A percentile compares a stretch with the other conserved stretches of the same genome.
These are phyloP conservation scores for Acanthosepion esculentum DNA, from an alignment of 2,888 invertebrate species.

Conservation along the genomic window DNA sequence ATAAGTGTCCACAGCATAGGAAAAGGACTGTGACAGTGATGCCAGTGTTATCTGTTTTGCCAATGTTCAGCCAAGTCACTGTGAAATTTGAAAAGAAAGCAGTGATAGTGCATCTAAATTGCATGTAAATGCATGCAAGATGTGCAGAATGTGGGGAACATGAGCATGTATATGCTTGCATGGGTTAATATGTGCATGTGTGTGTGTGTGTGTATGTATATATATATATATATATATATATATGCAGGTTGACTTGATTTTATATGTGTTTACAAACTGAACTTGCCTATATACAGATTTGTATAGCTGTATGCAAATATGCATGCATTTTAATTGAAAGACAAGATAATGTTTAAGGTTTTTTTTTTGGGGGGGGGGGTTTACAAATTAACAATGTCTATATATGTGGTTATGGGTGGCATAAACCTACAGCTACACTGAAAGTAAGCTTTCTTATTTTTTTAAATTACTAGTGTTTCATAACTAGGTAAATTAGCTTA, in stretches of 20 bases:
- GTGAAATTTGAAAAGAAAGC: background rate
- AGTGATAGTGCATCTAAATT: background rate
- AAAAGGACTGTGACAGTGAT: background rate
- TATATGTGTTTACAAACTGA: background rate
- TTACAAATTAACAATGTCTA: too few species aligned
- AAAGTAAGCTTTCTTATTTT: too few species aligned
- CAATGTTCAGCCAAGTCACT: conserved; percentile 11
- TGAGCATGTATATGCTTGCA: background rate
- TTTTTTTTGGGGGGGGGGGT: too few species aligned
- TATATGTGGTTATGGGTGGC: too few species aligned
- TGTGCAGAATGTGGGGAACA: background rate
- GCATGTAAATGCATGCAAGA: background rate
- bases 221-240: background rate
- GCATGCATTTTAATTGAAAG: background rate
- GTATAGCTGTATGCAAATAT: background rate
- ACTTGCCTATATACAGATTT: background rate
- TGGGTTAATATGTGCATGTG: background rate
- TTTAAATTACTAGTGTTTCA: too few species aligned
- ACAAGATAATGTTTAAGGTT: too few species aligned
- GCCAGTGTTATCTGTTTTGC: conserved; percentile 12
- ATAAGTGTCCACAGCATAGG: background rate
- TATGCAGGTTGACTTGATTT: background rate
- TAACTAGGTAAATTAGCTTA: too few species aligned
- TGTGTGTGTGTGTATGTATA: background rate
- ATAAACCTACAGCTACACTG: too few species aligned